Conservation (phyloP, 1,140 invertebrate species). For the Berghia stephanieae region DNA sequence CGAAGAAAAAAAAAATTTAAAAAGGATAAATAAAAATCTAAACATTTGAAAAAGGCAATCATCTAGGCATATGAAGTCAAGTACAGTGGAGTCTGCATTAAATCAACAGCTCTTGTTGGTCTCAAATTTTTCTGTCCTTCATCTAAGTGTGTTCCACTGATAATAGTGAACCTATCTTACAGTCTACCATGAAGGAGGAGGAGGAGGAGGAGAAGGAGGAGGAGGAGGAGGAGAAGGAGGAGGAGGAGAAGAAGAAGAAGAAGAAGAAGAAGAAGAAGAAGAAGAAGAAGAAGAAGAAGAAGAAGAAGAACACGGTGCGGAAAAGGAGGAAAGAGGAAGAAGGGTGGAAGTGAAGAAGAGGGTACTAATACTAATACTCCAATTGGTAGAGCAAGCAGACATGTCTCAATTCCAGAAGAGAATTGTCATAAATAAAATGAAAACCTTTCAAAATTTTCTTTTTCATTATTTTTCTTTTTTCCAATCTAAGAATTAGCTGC, state of each 20-base stretch:
- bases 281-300: not conserved
- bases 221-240: constrained; percentile 1
- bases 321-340: not conserved
- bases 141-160: too few relatives aligned
- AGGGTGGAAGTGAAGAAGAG: too few relatives aligned
- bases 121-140: too few relatives aligned
- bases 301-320: not conserved
- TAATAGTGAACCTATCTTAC: not conserved
- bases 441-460: too few relatives aligned
- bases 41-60: constrained; percentile 1
- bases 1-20: not conserved
- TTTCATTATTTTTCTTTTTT: too few relatives aligned
- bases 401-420: too few relatives aligned
- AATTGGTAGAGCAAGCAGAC: too few relatives aligned
- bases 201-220: not conserved
- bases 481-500: too few relatives aligned
- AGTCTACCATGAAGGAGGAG: not conserved
- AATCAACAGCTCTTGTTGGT: too few relatives aligned
- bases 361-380: too few relatives aligned
- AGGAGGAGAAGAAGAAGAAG: not conserved
- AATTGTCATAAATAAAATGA: too few relatives aligned
- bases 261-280: not conserved
- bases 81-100: not conserved
- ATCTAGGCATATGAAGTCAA: not conserved
- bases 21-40: too few relatives aligned